These are phyloP conservation scores for Phasianus colchicus DNA, from an alignment of 2,113 vertebrate genomes.

Conservation along the genomic window DNA sequence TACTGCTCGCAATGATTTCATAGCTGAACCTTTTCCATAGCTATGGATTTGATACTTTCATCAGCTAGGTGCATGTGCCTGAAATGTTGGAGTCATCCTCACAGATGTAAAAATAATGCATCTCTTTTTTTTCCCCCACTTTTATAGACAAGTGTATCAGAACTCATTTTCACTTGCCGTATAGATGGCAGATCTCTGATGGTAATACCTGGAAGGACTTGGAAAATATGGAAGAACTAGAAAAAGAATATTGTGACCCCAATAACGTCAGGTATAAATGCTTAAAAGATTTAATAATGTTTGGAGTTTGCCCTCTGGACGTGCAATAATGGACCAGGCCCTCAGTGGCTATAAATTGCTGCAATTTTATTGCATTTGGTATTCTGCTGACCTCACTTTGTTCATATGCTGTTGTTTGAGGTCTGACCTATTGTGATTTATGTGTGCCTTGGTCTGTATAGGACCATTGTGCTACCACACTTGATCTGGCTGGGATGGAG, in stretches of 20 bases:
- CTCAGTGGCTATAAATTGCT: background rate
- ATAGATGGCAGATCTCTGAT: constrained; percentile 88
- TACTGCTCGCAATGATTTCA: background rate
- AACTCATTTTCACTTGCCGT: constrained; percentile 89
- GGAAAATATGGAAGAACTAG: constrained; percentile 85
- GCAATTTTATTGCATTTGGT: background rate
- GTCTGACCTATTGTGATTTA: background rate
- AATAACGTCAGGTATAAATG: constrained; percentile 63
- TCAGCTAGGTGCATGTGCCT: background rate
- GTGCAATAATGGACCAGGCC: background rate
- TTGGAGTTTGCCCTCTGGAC: background rate
- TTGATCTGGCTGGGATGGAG: background rate
- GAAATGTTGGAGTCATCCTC: background rate
- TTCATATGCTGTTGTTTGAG: background rate
- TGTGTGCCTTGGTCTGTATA: background rate
- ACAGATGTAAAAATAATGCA: background rate
- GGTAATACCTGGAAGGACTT: constrained; percentile 85
- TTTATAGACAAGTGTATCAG: constrained; percentile 85
- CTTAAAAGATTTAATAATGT: background rate
- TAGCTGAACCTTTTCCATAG: background rate
- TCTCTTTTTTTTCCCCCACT: background rate
- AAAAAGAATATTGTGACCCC: constrained; percentile 88
- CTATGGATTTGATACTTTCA: background rate
- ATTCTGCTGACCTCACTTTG: background rate
- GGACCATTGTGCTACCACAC: background rate